phyloP scores from a whole-genome alignment of 2,113 vertebrate species.

The Leptobrachium leishanense region DNA sequence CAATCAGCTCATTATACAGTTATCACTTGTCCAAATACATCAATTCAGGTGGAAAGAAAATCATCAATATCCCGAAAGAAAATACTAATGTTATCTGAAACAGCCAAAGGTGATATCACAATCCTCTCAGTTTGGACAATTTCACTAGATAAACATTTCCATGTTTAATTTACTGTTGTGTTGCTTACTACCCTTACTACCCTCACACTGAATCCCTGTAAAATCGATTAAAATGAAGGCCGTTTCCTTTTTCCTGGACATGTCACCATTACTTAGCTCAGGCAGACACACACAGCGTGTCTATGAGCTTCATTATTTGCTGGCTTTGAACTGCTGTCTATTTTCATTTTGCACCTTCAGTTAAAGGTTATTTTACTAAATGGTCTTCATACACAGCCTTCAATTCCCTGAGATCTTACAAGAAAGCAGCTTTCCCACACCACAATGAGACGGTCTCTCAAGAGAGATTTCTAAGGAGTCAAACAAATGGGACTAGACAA shows the following conservation, averaged over 20 bases:
- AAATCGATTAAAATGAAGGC: conserved; percentile 12
- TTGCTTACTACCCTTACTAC: too few relatives aligned
- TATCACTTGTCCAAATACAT: too few relatives aligned
- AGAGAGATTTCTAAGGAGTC: not conserved
- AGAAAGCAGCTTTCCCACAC: not conserved
- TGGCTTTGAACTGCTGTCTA: conserved; percentile 9
- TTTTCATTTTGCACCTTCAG: conserved; percentile 11
- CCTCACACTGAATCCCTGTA: conserved; percentile 5
- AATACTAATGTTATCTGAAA: too few relatives aligned
- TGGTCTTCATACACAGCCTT: not conserved
- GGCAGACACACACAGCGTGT: conserved; percentile 21
- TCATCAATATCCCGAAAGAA: too few relatives aligned
- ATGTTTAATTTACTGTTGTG: too few relatives aligned
- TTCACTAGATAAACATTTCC: too few relatives aligned
- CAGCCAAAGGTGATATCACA: too few relatives aligned
- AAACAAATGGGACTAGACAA: not conserved
- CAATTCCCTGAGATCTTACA: not conserved
- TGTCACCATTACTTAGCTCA: conserved; percentile 23
- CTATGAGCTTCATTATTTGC: not conserved
- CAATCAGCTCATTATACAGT: too few relatives aligned
- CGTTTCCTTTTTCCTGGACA: conserved; percentile 28
- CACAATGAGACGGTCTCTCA: not conserved
- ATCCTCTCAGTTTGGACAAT: too few relatives aligned
- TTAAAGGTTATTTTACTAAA: conserved; percentile 23
- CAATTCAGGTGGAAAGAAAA: too few relatives aligned